phyloP scores from a whole-genome alignment of 2,888 invertebrate genomes.

The Agapostemon virescens region DNA sequence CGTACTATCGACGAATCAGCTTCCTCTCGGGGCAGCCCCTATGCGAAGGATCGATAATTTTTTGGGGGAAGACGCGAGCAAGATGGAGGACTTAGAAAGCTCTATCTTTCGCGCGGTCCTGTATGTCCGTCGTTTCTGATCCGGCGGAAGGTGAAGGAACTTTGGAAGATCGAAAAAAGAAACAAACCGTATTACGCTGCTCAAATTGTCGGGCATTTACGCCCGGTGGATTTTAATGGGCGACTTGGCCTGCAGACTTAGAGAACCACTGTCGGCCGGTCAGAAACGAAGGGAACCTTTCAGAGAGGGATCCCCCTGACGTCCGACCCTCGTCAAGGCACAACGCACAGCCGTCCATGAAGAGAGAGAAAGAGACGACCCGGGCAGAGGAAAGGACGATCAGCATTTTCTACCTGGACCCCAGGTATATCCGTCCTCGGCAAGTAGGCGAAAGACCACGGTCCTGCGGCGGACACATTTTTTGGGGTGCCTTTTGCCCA shows the following conservation, averaged over 20 bases:
- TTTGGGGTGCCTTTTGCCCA: conserved; percentile 25
- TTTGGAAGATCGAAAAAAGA: conserved; percentile 10
- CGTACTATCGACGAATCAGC: conserved; percentile 1
- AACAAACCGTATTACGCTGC: not conserved
- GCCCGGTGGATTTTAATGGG: not conserved
- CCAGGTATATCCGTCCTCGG: conserved; percentile 57
- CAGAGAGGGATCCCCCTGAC: conserved; percentile 38
- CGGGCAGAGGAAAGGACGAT: conserved; percentile 25
- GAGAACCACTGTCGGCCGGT: conserved; percentile 43
- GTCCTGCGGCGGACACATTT: conserved; percentile 34
- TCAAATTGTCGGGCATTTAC: conserved; percentile 39
- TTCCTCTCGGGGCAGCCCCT: conserved; percentile 27
- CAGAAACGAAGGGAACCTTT: conserved; percentile 32
- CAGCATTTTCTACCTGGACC: conserved; percentile 68
- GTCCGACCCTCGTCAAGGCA: conserved; percentile 75
- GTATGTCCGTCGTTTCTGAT: not conserved
- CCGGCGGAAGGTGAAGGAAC: conserved; percentile 35
- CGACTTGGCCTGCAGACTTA: not conserved
- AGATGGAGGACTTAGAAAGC: not conserved
- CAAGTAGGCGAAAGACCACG: conserved; percentile 34
- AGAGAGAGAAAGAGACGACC: not conserved
- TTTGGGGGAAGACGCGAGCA: conserved; percentile 18
- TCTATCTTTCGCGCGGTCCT: not conserved
- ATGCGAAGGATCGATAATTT: conserved; percentile 27
- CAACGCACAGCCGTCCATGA: conserved; percentile 31